Conservation (phyloP, 1,140 invertebrate genomes). For the Orchesella cincta region DNA sequence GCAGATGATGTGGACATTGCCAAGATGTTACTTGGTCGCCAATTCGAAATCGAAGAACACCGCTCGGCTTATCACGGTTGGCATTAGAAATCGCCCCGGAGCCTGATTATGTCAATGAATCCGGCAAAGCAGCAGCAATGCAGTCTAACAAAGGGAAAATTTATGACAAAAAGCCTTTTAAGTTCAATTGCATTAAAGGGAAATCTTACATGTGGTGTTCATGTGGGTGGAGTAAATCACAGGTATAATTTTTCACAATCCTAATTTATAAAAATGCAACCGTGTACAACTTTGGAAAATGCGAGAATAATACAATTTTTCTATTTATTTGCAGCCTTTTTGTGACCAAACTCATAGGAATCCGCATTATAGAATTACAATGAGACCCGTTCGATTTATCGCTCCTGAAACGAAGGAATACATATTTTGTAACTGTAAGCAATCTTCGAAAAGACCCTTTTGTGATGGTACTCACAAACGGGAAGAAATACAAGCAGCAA, state of each 20-base stretch:
- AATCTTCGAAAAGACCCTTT: conserved; percentile 89
- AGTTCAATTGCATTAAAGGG: conserved; percentile 68
- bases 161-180: conserved; percentile 89
- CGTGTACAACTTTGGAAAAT: not conserved
- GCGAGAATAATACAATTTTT: not conserved
- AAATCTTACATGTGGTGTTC: conserved; percentile 93
- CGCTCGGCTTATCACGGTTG: too few species aligned
- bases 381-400: conserved; percentile 74
- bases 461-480: conserved; percentile 87
- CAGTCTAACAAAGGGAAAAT: conserved; percentile 71
- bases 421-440: conserved; percentile 98
- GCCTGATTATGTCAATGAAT: too few species aligned
- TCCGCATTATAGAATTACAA: conserved; percentile 63
- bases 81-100: too few species aligned
- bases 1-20: too few species aligned
- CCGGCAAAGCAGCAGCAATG: too few species aligned
- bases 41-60: too few species aligned
- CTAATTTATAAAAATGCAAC: not conserved
- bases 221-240: conserved; percentile 86
- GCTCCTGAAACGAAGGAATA: conserved; percentile 90
- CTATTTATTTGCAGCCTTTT: conserved; percentile 69
- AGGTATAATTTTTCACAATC: conserved; percentile 57
- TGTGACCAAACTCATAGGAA: conserved; percentile 90
- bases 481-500: conserved; percentile 64
- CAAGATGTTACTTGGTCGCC: too few species aligned